phyloP scores from a whole-genome alignment of 2,888 invertebrate genomes.

The Chironomus riparius region DNA sequence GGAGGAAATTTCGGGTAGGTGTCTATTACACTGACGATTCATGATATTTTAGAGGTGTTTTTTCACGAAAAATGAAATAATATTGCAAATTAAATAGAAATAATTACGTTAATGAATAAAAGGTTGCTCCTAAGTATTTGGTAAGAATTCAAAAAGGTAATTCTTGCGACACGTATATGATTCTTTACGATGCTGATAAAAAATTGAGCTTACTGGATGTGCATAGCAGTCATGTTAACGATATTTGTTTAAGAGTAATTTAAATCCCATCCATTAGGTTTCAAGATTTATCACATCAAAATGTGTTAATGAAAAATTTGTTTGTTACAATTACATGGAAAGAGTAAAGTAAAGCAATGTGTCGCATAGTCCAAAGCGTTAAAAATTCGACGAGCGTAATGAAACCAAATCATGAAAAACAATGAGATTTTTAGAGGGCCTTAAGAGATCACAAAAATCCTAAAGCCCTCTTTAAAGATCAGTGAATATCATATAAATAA shows the following conservation, averaged over 20 bases:
- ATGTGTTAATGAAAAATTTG: neutral
- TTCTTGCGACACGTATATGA: slow-evolving; percentile 14
- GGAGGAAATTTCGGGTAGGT: slow-evolving; percentile 24
- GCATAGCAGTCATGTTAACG: neutral
- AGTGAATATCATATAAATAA: neutral
- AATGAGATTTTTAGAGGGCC: neutral
- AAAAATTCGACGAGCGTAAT: neutral
- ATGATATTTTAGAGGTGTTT: neutral
- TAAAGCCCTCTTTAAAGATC: neutral
- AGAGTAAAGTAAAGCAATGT: slow-evolving; percentile 16
- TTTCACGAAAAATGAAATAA: neutral
- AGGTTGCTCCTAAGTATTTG: slow-evolving; percentile 12
- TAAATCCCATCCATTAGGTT: neutral
- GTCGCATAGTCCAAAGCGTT: slow-evolving; percentile 21
- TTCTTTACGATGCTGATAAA: neutral
- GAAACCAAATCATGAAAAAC: neutral
- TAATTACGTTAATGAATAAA: neutral
- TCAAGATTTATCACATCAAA: neutral
- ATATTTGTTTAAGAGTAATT: neutral
- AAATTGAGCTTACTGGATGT: neutral
- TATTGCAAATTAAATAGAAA: neutral
- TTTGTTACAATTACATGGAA: slow-evolving; percentile 25
- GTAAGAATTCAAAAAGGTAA: slow-evolving; percentile 13
- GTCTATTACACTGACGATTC: neutral
- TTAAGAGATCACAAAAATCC: neutral